Conservation (phyloP, 2,888 invertebrate genomes). For the Drosophila anceps region DNA sequence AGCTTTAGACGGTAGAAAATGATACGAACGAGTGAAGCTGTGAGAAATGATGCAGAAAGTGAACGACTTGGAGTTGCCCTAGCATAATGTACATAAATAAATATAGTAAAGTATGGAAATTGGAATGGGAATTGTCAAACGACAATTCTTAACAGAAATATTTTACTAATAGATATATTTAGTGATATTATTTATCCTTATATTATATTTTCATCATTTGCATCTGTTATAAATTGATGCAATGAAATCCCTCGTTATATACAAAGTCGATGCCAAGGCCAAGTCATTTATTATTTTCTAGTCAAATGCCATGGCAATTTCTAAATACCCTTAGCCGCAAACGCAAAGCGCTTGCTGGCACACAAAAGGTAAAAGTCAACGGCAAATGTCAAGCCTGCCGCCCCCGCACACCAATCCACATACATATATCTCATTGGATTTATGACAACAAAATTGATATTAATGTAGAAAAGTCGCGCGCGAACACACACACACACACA, state of each 20-base stretch:
- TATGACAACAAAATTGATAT: slow-evolving; percentile 83
- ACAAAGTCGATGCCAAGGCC: not conserved
- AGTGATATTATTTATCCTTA: not conserved
- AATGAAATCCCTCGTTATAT: not conserved
- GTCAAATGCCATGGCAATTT: not conserved
- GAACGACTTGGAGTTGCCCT: slow-evolving; percentile 25
- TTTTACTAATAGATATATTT: no score
- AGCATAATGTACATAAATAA: not conserved
- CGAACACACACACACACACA: slow-evolving; percentile 30
- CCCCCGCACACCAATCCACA: slow-evolving; percentile 53
- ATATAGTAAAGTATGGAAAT: not conserved
- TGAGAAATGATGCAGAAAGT: no score
- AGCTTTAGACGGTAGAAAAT: slow-evolving; percentile 31
- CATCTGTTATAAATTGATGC: not conserved
- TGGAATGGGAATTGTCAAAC: not conserved
- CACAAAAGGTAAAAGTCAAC: slow-evolving; percentile 46
- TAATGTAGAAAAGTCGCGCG: slow-evolving; percentile 72
- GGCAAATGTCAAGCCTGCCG: slow-evolving; percentile 49
- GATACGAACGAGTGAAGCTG: not conserved
- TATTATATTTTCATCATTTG: not conserved
- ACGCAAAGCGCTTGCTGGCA: not conserved
- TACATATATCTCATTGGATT: slow-evolving; percentile 80
- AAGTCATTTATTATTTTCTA: not conserved
- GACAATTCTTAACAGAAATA: no score
- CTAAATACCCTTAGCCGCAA: not conserved